Conservation (phyloP, 2,797 vertebrate genomes). For the Yasuhikotakia modesta region DNA sequence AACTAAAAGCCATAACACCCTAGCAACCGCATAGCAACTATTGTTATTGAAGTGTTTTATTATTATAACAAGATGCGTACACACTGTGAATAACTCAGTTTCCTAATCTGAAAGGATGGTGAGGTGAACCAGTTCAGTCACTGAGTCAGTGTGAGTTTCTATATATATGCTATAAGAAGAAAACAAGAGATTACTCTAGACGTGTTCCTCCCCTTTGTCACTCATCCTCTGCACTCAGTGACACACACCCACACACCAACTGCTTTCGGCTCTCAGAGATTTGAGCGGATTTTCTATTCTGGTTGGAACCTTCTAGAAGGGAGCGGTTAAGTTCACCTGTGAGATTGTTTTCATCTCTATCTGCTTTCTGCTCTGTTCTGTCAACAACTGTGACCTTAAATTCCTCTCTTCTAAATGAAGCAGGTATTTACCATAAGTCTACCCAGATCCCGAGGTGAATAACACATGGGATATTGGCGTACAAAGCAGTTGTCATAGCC, state of each 20-base stretch:
- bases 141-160: neutral
- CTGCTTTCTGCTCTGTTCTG: neutral
- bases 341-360: conserved; percentile 15
- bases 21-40: too few species aligned
- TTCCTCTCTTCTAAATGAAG: conserved; percentile 9
- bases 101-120: neutral
- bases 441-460: conserved; percentile 12
- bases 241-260: neutral
- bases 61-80: neutral
- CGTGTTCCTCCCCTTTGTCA: too few species aligned
- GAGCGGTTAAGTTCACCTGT: neutral
- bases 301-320: neutral
- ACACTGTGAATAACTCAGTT: too few species aligned
- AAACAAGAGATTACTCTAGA: neutral
- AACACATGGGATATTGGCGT: neutral
- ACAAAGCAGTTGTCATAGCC: neutral
- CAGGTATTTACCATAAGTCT: conserved; percentile 25
- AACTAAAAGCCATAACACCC: too few species aligned
- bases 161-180: neutral
- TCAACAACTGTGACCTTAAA: conserved; percentile 53
- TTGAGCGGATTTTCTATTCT: neutral
- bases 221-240: neutral
- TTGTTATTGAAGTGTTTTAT: neutral
- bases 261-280: too few species aligned
- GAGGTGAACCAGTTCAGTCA: neutral